Evolutionary conservation across 1,140 invertebrate species (phyloP).

Genomic region (Dreissena rostriformis): DNA sequence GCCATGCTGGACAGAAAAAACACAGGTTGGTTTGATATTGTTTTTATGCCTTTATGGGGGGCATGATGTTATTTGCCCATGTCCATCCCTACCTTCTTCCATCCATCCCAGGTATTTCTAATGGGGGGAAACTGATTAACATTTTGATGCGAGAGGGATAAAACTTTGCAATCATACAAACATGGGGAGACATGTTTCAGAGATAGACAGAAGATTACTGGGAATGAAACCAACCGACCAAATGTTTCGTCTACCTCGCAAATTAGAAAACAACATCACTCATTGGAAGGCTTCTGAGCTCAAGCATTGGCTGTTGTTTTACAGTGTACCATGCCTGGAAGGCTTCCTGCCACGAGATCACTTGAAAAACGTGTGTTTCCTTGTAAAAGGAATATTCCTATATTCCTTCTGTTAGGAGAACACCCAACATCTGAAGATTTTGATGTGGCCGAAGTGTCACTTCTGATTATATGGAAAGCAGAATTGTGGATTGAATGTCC

Average conservation of each 20-base stretch:
- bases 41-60: too few species aligned
- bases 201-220: slow-evolving; percentile 12
- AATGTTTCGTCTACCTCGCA: slow-evolving; percentile 38
- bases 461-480: slow-evolving; percentile 33
- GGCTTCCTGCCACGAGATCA: slow-evolving; percentile 10
- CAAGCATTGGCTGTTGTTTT: slow-evolving; percentile 31
- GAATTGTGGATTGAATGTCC: slow-evolving; percentile 11
- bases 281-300: slow-evolving; percentile 54
- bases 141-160: too few species aligned
- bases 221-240: slow-evolving; percentile 43
- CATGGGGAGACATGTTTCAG: slow-evolving; percentile 22
- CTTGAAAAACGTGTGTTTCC: slow-evolving; percentile 1
- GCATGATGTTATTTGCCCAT: too few species aligned
- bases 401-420: slow-evolving; percentile 25
- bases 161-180: too few species aligned
- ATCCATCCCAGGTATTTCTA: too few species aligned
- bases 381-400: slow-evolving; percentile 23
- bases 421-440: slow-evolving; percentile 28
- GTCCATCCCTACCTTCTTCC: too few species aligned
- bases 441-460: slow-evolving; percentile 23
- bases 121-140: too few species aligned
- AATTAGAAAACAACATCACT: slow-evolving; percentile 26
- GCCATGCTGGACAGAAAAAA: too few species aligned
- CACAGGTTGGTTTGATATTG: too few species aligned
- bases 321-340: slow-evolving; percentile 15